Evolutionary conservation across 2,797 vertebrate species (phyloP).

Genomic region (Cottoperca gobio): DNA sequence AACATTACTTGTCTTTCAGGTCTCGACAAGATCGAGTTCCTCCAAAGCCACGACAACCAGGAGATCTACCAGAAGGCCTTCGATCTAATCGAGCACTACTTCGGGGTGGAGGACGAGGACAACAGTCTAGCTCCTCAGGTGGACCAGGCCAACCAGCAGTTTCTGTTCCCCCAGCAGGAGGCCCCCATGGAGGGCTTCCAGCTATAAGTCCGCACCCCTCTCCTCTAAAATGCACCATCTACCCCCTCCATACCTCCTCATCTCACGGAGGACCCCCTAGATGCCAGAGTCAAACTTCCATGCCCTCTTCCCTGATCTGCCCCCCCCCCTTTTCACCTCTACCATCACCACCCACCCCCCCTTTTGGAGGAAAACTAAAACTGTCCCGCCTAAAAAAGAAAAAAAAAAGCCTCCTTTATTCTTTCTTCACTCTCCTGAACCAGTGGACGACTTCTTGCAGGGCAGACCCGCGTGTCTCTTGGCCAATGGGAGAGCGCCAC

Average conservation of each 20-base stretch:
- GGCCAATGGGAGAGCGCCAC: conserved; percentile 1
- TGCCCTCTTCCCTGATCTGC: conserved; percentile 13
- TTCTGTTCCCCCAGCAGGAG: conserved; percentile 96
- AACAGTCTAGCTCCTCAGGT: conserved; percentile 91
- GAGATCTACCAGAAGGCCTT: conserved; percentile 99
- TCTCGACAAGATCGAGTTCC: conserved; percentile 97
- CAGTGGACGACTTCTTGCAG: conserved; percentile 38
- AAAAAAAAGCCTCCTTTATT: background rate
- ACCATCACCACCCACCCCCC: background rate
- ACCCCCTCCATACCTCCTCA: conserved; percentile 14
- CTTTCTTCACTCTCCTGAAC: background rate
- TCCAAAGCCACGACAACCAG: conserved; percentile 98
- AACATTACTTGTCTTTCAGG: conserved; percentile 76
- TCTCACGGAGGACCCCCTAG: conserved; percentile 32
- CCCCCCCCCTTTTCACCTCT: background rate
- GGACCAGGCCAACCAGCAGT: conserved; percentile 97
- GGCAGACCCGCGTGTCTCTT: conserved; percentile 27
- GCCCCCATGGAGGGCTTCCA: conserved; percentile 99
- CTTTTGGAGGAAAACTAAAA: conserved; percentile 40
- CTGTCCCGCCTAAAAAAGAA: background rate
- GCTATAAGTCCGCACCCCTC: conserved; percentile 87
- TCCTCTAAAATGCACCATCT: conserved; percentile 57
- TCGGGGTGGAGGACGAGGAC: conserved; percentile 97
- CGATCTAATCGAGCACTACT: conserved; percentile 98
- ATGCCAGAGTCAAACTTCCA: conserved; percentile 32